Conservation (phyloP, 1,140 invertebrate species). For the Drosophila takahashii region DNA sequence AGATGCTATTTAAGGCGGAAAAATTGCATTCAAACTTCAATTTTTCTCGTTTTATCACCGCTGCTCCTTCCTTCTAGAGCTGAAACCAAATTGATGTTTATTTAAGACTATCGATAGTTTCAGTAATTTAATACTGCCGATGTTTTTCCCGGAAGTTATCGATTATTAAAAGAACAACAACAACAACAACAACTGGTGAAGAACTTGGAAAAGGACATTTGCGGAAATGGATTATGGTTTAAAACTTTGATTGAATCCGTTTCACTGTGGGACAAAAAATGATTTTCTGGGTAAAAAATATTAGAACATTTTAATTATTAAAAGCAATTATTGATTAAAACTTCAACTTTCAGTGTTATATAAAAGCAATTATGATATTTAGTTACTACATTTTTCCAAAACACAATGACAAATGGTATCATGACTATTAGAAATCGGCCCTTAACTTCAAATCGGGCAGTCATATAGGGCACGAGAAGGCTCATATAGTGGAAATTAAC, state of each 20-base stretch:
- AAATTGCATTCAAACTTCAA: constrained; percentile 15
- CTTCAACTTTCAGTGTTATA: no score
- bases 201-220: not conserved
- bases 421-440: no score
- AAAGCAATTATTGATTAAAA: no score
- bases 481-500: no score
- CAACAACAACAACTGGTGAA: not conserved
- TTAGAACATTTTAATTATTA: no score
- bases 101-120: not conserved
- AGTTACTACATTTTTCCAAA: no score
- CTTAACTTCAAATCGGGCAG: no score
- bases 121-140: not conserved
- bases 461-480: no score
- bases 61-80: constrained; percentile 2
- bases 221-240: not conserved
- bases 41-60: constrained; percentile 24
- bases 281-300: no score
- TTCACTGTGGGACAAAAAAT: not conserved
- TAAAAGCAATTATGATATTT: no score
- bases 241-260: not conserved
- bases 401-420: no score
- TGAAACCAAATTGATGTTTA: not conserved
- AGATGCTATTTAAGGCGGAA: not conserved
- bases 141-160: not conserved
- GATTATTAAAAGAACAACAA: not conserved